phyloP scores from a whole-genome alignment of 2,797 vertebrate species.

The Echiichthys vipera region DNA sequence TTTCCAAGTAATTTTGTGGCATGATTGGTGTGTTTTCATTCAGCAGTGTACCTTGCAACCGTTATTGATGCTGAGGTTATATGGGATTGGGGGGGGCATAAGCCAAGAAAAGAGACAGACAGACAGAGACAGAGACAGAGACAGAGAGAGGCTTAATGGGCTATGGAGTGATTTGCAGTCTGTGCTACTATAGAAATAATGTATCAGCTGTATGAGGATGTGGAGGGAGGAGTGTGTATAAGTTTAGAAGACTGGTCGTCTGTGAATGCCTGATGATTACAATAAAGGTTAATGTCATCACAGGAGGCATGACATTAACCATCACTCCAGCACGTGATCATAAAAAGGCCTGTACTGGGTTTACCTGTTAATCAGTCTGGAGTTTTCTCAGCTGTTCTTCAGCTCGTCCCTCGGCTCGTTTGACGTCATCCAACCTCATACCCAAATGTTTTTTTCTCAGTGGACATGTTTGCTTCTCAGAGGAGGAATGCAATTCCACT shows the following conservation, averaged over 20 bases:
- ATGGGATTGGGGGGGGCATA: conserved; percentile 42
- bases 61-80: conserved; percentile 65
- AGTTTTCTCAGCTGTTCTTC: conserved; percentile 50
- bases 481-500: conserved; percentile 66
- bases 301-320: conserved; percentile 65
- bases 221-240: conserved; percentile 32
- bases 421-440: conserved; percentile 69
- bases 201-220: conserved; percentile 50
- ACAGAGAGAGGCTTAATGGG: conserved; percentile 54
- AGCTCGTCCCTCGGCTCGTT: conserved; percentile 46
- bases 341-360: conserved; percentile 24
- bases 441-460: conserved; percentile 59
- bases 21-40: conserved; percentile 50
- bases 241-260: conserved; percentile 37
- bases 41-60: conserved; percentile 54
- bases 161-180: conserved; percentile 65
- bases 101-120: conserved; percentile 51
- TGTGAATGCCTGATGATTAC: conserved; percentile 56
- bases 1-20: conserved; percentile 29
- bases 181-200: conserved; percentile 56
- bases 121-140: conserved; percentile 53
- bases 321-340: conserved; percentile 45
- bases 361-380: conserved; percentile 52
- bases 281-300: conserved; percentile 72
- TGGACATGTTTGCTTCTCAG: conserved; percentile 54